These are phyloP conservation scores for Anarrhichthys ocellatus DNA, from an alignment of 2,113 vertebrate genomes.

Conservation along the genomic window DNA sequence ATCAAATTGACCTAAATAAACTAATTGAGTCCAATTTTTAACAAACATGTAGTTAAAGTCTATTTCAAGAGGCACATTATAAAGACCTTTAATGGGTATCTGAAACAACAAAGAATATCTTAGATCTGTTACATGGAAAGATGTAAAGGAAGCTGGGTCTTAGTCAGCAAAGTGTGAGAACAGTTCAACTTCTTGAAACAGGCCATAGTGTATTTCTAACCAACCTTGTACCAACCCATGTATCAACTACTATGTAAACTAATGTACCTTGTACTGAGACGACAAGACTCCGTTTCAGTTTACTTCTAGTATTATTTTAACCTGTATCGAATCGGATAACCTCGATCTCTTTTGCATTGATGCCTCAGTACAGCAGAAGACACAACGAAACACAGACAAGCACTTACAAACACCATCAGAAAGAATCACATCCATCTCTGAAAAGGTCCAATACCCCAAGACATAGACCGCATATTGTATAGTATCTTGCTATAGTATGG, in stretches of 20 bases:
- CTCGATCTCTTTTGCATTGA: not conserved
- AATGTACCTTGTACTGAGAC: no score
- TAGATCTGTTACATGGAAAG: not conserved
- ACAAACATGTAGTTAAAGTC: not conserved
- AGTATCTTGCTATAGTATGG: not conserved
- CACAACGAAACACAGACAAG: not conserved
- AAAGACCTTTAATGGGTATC: no score
- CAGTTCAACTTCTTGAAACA: not conserved
- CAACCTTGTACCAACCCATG: not conserved
- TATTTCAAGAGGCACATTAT: not conserved
- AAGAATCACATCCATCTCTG: no score
- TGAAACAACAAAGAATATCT: not conserved
- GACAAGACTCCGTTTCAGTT: not conserved
- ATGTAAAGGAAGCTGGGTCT: not conserved
- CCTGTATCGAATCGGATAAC: not conserved
- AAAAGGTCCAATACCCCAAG: no score
- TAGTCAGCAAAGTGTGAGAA: not conserved
- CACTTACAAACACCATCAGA: not conserved
- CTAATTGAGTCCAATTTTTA: not conserved
- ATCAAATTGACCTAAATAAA: conserved; percentile 1
- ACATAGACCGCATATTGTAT: not conserved
- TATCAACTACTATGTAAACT: not conserved
- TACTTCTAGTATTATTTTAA: not conserved
- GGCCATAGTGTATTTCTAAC: not conserved
- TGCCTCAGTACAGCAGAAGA: not conserved